Evolutionary conservation across 2,113 vertebrate species (phyloP).

Genomic region (Planiliza haematocheilus): DNA sequence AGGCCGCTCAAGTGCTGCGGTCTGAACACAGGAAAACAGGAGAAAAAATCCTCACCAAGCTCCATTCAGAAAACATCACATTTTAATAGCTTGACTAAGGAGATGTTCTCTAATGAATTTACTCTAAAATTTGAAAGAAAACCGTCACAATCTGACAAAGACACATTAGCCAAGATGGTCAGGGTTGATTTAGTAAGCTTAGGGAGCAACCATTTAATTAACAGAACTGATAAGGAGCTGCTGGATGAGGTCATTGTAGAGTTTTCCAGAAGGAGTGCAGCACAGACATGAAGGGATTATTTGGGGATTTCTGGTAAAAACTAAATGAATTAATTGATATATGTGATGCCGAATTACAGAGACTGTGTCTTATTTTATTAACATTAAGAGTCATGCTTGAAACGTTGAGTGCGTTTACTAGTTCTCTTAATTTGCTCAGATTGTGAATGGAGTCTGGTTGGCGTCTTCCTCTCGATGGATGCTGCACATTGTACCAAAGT

Average conservation of each 20-base stretch:
- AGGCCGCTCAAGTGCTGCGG: slow-evolving; percentile 95
- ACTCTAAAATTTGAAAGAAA: too few species aligned
- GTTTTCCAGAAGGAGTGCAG: not conserved
- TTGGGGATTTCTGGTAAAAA: too few species aligned
- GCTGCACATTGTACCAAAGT: not conserved
- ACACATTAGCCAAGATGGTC: too few species aligned
- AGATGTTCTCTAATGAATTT: too few species aligned
- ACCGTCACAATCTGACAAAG: too few species aligned
- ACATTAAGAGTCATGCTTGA: too few species aligned
- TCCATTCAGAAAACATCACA: not conserved
- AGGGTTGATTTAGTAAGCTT: too few species aligned
- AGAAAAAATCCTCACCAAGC: not conserved
- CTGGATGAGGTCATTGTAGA: not conserved
- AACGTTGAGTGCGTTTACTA: not conserved
- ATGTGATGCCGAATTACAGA: too few species aligned
- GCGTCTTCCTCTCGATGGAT: not conserved
- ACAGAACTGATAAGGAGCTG: not conserved
- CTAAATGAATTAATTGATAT: too few species aligned
- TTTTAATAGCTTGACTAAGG: not conserved
- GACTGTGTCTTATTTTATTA: too few species aligned
- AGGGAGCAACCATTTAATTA: too few species aligned
- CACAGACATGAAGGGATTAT: not conserved
- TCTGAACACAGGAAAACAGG: slow-evolving; percentile 72
- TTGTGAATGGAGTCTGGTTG: not conserved
- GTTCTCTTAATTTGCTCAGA: not conserved